Conservation (phyloP, 2,888 invertebrate genomes). For the Caenorhabditis drosophilae region DNA sequence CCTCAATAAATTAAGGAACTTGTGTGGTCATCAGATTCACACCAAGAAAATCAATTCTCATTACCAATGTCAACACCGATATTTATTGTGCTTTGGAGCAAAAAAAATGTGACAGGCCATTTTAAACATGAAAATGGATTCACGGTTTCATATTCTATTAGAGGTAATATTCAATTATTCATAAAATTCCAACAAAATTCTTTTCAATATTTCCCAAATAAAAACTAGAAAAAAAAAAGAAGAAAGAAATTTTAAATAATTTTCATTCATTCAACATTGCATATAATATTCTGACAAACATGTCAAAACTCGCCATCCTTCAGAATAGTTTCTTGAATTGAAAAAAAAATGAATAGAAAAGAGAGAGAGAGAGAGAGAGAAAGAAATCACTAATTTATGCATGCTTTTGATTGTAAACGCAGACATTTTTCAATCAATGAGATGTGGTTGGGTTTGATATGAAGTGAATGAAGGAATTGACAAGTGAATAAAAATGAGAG, state of each 20-base stretch:
- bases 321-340: too few species aligned
- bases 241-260: neutral
- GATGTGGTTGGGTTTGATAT: too few species aligned
- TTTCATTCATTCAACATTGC: constrained; percentile 15
- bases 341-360: too few species aligned
- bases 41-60: constrained; percentile 46
- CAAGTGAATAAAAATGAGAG: too few species aligned
- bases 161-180: constrained; percentile 41
- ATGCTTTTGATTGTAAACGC: too few species aligned
- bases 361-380: too few species aligned
- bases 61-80: constrained; percentile 36
- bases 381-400: too few species aligned
- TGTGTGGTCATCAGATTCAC: constrained; percentile 51
- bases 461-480: too few species aligned
- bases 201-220: neutral
- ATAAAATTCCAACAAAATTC: too few species aligned
- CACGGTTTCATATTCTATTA: constrained; percentile 39
- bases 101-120: constrained; percentile 21
- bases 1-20: constrained; percentile 34
- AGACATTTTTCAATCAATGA: too few species aligned
- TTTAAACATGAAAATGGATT: constrained; percentile 38
- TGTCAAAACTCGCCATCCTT: constrained; percentile 13
- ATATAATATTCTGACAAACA: constrained; percentile 14
- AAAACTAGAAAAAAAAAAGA: neutral
- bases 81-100: constrained; percentile 45